These are phyloP conservation scores for Centruroides sculpturatus DNA, from an alignment of 1,140 invertebrate genomes.

Conservation along the genomic window DNA sequence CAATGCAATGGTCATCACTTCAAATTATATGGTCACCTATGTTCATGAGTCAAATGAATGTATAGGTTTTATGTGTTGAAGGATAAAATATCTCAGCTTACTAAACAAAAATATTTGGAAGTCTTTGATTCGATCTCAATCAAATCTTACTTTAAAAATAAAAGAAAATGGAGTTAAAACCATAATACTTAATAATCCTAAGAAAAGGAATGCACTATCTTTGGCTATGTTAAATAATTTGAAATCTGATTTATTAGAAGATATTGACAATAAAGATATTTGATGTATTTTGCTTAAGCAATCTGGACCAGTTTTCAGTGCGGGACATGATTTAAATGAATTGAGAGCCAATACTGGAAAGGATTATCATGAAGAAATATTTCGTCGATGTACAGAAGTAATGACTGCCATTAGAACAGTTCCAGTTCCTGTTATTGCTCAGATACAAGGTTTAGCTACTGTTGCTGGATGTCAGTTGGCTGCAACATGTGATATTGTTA, in stretches of 20 bases:
- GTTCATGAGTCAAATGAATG: no score
- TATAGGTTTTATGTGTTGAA: no score
- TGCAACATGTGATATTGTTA: slow-evolving; percentile 79
- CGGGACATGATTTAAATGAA: slow-evolving; percentile 87
- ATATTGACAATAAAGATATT: slow-evolving; percentile 28
- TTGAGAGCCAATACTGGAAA: slow-evolving; percentile 27
- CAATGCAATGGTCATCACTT: no score
- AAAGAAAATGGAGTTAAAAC: slow-evolving; percentile 21
- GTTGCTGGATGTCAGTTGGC: slow-evolving; percentile 92
- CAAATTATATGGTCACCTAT: no score
- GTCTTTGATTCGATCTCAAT: no score
- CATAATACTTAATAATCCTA: slow-evolving; percentile 25
- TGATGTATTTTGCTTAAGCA: slow-evolving; percentile 57
- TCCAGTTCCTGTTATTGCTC: slow-evolving; percentile 49
- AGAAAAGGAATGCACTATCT: slow-evolving; percentile 33
- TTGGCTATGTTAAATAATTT: slow-evolving; percentile 29
- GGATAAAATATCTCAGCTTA: no score
- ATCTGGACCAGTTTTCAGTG: slow-evolving; percentile 68
- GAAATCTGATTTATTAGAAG: slow-evolving; percentile 18
- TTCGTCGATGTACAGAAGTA: slow-evolving; percentile 50
- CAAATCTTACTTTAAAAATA: slow-evolving; percentile 7
- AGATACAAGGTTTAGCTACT: slow-evolving; percentile 72
- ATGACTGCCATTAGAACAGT: slow-evolving; percentile 47
- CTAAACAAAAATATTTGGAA: no score
- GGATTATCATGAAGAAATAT: slow-evolving; percentile 41